Conservation (phyloP, 2,113 vertebrate genomes). For the Clupea harengus region DNA sequence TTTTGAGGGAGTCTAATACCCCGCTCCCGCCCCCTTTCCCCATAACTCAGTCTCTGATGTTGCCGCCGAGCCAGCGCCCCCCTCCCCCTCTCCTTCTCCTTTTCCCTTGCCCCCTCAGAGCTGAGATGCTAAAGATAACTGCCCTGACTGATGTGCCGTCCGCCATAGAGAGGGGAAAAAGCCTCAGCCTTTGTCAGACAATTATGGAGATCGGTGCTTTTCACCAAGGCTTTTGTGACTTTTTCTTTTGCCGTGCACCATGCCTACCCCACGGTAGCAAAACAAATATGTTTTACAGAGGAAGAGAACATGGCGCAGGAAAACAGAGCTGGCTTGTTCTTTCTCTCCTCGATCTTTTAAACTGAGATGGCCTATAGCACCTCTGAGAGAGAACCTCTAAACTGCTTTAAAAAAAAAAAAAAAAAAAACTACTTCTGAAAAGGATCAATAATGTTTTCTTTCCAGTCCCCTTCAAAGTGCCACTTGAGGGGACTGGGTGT, state of each 20-base stretch:
- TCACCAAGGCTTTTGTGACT: constrained; percentile 48
- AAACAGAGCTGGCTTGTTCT: constrained; percentile 24
- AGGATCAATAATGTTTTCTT: constrained; percentile 43
- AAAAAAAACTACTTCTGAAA: constrained; percentile 24
- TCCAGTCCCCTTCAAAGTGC: constrained; percentile 28
- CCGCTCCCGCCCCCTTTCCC: constrained; percentile 33
- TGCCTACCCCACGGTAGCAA: constrained; percentile 37
- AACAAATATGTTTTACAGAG: constrained; percentile 28
- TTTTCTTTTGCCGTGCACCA: constrained; percentile 22
- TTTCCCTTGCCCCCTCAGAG: constrained; percentile 42
- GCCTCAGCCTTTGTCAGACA: constrained; percentile 53
- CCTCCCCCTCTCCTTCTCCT: constrained; percentile 32
- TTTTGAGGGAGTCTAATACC: constrained; percentile 55
- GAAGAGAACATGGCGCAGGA: constrained; percentile 28
- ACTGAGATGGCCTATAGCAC: background rate
- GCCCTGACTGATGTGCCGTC: constrained; percentile 61
- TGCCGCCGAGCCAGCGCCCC: constrained; percentile 40
- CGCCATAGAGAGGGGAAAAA: constrained; percentile 48
- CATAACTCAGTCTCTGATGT: constrained; percentile 38
- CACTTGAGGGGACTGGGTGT: constrained; percentile 25
- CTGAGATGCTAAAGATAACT: constrained; percentile 60
- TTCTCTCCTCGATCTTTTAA: background rate
- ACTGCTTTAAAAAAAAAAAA: background rate
- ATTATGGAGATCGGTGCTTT: constrained; percentile 56
- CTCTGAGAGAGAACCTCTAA: background rate